Base-by-base conservation (phyloP, 2,797 vertebrate species). In the Benthosema pterotum region DNA sequence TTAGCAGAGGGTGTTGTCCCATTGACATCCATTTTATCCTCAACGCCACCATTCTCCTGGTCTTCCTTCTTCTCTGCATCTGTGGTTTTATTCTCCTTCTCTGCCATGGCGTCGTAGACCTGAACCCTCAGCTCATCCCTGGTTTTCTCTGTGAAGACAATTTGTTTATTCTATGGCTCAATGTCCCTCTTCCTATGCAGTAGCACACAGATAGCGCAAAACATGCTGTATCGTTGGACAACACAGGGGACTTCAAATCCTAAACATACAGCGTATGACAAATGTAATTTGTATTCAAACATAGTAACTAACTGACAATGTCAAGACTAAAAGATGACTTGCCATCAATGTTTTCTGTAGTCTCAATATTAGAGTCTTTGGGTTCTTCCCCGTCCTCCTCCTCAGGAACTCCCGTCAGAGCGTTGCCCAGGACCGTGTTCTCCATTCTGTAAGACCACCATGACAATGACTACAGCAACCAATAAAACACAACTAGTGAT, bases 81-180 rank as follows among this genome's bases (percentile, higher is more conserved):
- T 51, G 72, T 59, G 3, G 68, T 48, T 52, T 65, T n/a, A 13
- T 63, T 60, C 47, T 38, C 61, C 52, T 91, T 91, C 83, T 94
- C 95, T 52, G 95, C 93, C 96, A 97, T 96, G 83, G 97, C 94
- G 67, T 97, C 95, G 71, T 97, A 98, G 79, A 98, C 96, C 92
- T 98, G 95, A 83, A 92, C 95, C 90, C 96, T 95, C 85, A 99
- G 94, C 87, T 97, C 94, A 72, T 97, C 94, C 87, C 95, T 96
- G 77, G 95, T 91, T 92, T 95, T 93, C 90, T 99, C 98, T 99
- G 94, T 64, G 5, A 1, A 25, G 15, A 1, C 0, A 11, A 38
- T 38, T 38, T 1, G 9, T 38, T 38, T 9, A 38, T 9, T 32
- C 5, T 32, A 32, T 32, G 28, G 5, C 42, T 0, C 0, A 32